A percentile compares a stretch with the other conserved stretches of the same genome.
phyloP scores from a whole-genome alignment of 53 echinoderm and acorn worm species.

The Astropecten irregularis region DNA sequence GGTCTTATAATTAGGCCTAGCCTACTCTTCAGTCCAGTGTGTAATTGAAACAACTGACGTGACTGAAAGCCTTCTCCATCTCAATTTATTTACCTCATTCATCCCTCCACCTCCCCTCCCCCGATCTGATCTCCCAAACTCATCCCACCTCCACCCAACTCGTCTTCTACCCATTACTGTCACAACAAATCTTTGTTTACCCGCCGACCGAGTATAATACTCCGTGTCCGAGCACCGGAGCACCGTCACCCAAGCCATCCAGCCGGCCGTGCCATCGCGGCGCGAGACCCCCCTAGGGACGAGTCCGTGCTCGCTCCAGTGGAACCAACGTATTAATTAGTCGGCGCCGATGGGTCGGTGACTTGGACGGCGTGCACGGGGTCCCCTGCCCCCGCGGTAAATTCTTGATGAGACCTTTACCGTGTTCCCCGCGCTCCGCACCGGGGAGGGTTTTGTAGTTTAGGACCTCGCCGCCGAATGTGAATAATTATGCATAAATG shows the following conservation, averaged over 20 bases:
- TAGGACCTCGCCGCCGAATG: not conserved
- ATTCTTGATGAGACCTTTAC: constrained; percentile 42
- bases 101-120: not conserved
- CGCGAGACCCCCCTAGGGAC: not conserved
- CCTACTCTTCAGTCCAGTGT: too few species aligned
- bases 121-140: not conserved
- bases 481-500: constrained; percentile 13
- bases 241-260: not conserved
- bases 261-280: not conserved
- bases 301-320: constrained; percentile 4
- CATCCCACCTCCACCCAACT: not conserved
- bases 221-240: not conserved
- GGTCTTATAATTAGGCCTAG: too few species aligned
- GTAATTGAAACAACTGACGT: too few species aligned
- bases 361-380: not conserved
- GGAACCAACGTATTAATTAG: constrained; percentile 52
- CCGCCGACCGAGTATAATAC: too few species aligned
- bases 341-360: constrained; percentile 17
- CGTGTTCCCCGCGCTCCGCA: not conserved
- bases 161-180: constrained; percentile 33
- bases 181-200: constrained; percentile 44
- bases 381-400: too few species aligned
- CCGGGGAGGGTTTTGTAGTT: not conserved
- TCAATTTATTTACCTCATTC: not conserved
- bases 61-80: not conserved